Evolutionary conservation across 2,888 invertebrate species (phyloP).

Genomic region (Graphium colonna): DNA sequence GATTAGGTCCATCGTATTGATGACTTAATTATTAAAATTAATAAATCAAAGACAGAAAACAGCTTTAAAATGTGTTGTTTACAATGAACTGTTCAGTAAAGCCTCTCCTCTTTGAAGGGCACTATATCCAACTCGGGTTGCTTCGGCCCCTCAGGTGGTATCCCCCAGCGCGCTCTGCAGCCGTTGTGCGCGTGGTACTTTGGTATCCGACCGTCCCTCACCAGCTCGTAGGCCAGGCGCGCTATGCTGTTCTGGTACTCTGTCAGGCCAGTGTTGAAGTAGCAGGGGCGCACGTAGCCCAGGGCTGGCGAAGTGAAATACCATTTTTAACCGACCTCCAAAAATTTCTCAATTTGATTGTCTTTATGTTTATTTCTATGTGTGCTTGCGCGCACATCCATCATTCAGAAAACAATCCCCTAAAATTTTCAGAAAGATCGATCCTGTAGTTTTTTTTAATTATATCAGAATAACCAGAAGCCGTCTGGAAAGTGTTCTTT

Average conservation of each 20-base stretch:
- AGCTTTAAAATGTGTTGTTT: background rate
- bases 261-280: constrained; percentile 57
- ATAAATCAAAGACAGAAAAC: background rate
- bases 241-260: constrained; percentile 64
- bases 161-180: constrained; percentile 57
- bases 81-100: constrained; percentile 40
- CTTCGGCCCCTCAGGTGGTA: constrained; percentile 58
- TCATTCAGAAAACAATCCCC: too few relatives aligned
- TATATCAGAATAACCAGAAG: too few relatives aligned
- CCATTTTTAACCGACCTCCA: too few relatives aligned
- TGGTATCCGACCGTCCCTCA: constrained; percentile 60
- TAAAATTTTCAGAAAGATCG: too few relatives aligned
- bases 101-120: constrained; percentile 61
- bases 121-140: constrained; percentile 62
- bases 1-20: too few relatives aligned
- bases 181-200: constrained; percentile 59
- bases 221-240: constrained; percentile 63
- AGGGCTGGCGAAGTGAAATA: too few relatives aligned
- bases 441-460: too few relatives aligned
- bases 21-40: too few relatives aligned
- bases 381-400: too few relatives aligned
- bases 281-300: constrained; percentile 56
- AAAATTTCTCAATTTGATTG: too few relatives aligned
- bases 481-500: too few relatives aligned
- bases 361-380: too few relatives aligned